Percentiles rank a stretch among this genome's conserved stretches.
Conservation (phyloP, 2,797 vertebrate genomes). For the Hipposideros larvatus region DNA sequence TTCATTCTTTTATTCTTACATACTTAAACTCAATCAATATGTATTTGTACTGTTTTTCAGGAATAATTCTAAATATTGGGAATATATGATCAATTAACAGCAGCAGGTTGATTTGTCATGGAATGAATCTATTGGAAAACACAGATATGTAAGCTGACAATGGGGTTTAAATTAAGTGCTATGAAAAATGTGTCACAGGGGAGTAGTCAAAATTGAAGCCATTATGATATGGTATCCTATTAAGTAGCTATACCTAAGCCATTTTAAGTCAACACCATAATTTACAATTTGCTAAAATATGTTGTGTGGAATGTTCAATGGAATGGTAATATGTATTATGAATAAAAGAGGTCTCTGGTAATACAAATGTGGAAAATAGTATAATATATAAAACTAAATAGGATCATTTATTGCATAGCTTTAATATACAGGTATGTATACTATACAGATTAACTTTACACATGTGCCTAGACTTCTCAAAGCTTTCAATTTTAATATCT, state of each 20-base stretch:
- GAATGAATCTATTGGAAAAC: background rate
- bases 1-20: background rate
- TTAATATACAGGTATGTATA: background rate
- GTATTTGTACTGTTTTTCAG: background rate
- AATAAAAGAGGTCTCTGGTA: background rate
- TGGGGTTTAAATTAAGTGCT: background rate
- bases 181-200: background rate
- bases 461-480: background rate
- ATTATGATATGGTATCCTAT: background rate
- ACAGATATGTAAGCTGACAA: background rate
- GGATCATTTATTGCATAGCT: background rate
- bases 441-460: background rate
- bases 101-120: background rate
- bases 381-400: background rate
- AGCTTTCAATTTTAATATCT: background rate
- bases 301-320: background rate
- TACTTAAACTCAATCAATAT: background rate
- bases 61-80: background rate
- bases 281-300: background rate
- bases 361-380: background rate
- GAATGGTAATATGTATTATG: background rate
- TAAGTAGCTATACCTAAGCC: background rate
- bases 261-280: background rate
- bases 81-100: background rate
- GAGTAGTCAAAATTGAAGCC: background rate